These are phyloP conservation scores for Phyllopteryx taeniolatus DNA, from an alignment of 2,113 vertebrate genomes.

Conservation along the genomic window DNA sequence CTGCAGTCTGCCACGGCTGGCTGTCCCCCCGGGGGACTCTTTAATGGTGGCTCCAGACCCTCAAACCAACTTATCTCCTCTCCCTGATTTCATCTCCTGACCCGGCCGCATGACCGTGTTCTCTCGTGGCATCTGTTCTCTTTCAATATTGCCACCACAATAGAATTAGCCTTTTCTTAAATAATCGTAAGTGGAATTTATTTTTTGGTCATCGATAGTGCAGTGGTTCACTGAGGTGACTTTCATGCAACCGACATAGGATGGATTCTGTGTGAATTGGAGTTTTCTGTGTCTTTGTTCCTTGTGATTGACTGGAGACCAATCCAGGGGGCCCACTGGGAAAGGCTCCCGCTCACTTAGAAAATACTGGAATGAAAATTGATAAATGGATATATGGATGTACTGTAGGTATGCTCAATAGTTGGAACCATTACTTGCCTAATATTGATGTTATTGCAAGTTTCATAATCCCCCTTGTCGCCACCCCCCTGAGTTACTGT, in stretches of 20 bases:
- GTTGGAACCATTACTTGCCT: background rate
- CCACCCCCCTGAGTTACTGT: too few species aligned
- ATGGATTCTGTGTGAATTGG: background rate
- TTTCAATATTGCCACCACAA: constrained; percentile 62
- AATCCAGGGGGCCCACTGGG: too few species aligned
- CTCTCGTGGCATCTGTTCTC: constrained; percentile 57
- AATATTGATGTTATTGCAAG: background rate
- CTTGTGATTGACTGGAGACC: too few species aligned
- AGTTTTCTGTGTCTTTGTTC: background rate
- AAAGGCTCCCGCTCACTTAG: background rate
- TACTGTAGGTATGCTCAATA: background rate
- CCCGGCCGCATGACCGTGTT: constrained; percentile 55
- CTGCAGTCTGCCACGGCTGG: constrained; percentile 50
- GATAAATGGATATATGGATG: background rate
- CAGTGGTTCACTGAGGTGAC: background rate
- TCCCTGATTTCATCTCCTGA: constrained; percentile 70
- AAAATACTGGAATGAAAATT: background rate
- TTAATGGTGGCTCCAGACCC: constrained; percentile 65
- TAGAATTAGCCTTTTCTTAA: constrained; percentile 59
- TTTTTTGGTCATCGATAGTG: constrained; percentile 16
- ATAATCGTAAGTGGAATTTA: constrained; percentile 49
- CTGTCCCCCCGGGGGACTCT: constrained; percentile 53
- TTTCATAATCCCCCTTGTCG: background rate
- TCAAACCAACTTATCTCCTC: constrained; percentile 64
- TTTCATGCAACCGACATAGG: background rate